Conservation (phyloP, 2,113 vertebrate species). For the Syngnathus typhle region DNA sequence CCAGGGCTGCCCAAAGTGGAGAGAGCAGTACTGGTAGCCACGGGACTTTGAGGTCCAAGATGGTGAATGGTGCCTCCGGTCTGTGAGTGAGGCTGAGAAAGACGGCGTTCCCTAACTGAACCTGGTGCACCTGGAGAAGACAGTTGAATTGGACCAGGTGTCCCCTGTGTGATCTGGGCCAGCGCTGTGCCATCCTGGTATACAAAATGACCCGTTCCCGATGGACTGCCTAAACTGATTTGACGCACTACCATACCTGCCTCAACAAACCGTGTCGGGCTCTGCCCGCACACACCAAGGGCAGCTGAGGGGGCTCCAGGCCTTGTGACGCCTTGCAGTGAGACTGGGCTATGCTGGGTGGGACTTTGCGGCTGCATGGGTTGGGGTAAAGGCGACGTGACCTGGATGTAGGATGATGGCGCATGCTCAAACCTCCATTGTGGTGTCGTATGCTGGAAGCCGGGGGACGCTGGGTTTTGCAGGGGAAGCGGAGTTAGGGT, state of each 20-base stretch:
- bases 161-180: conserved; percentile 77
- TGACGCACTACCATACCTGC: conserved; percentile 81
- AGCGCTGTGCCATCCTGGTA: conserved; percentile 85
- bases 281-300: conserved; percentile 80
- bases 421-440: conserved; percentile 83
- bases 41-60: conserved; percentile 84
- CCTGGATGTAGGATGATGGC: conserved; percentile 84
- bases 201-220: conserved; percentile 77
- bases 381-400: conserved; percentile 82
- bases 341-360: conserved; percentile 79
- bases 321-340: conserved; percentile 76
- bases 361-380: conserved; percentile 85
- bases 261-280: conserved; percentile 82
- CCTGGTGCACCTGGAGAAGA: conserved; percentile 67
- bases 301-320: conserved; percentile 69
- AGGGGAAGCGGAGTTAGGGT: conserved; percentile 79
- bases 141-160: conserved; percentile 76
- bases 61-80: conserved; percentile 90
- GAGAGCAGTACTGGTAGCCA: conserved; percentile 69
- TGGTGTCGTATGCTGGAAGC: conserved; percentile 83
- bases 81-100: conserved; percentile 88
- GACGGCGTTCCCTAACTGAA: conserved; percentile 75
- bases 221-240: conserved; percentile 77
- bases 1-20: conserved; percentile 76
- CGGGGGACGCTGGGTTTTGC: conserved; percentile 79